Base-by-base conservation (phyloP, 2,113 vertebrate species). In the Eolophus roseicapilla region DNA sequence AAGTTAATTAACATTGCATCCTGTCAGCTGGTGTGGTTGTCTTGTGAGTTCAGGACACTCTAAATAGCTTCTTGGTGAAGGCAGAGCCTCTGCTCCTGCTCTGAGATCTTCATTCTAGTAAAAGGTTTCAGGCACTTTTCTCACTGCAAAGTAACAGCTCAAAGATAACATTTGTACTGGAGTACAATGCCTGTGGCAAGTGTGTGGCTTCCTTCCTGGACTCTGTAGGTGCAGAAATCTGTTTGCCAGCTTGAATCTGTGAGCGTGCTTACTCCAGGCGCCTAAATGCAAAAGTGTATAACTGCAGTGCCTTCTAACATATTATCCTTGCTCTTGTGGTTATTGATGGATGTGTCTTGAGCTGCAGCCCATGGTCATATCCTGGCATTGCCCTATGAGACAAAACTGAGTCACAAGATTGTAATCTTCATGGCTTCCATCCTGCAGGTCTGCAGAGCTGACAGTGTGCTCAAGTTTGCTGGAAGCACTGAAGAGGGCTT, bases 1-100 rank as follows among this genome's bases (percentile, higher is more conserved):
- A 88, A 44, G n/a, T 94, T 91, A 25, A 37, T n/a, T 25, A 55
- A 27, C 5, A 2, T 73, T 41, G 24, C 10, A 4, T 90, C 69
- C 55, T 0, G 0, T 84, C 52, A 70, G 73, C 33, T 79, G 78
- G 9, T 11, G 7, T 0, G 0, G 20, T 15, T 74, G 59, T n/a
- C 23, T 49, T 53, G 63, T 63, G 94, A 63, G 25, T 57, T 88
- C 69, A 29, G 69, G 49, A 9, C 9, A 7, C 47, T 71, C 43
- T 55, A 17, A 86, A 6, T 25, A 20, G 35, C 86, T 50, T 35
- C 3, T 4, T 1, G 2, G 46, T 49, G 49, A 39, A 41, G 53
- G 76, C 88, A 82, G 84, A 65, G 75, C 21, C 35, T 35, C 64
- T 88, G 76, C 71, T 82, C 27, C 31, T 59, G 74, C 52, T 75